Conservation (phyloP, 2,888 invertebrate species). For the Lithophane ornitopus region DNA sequence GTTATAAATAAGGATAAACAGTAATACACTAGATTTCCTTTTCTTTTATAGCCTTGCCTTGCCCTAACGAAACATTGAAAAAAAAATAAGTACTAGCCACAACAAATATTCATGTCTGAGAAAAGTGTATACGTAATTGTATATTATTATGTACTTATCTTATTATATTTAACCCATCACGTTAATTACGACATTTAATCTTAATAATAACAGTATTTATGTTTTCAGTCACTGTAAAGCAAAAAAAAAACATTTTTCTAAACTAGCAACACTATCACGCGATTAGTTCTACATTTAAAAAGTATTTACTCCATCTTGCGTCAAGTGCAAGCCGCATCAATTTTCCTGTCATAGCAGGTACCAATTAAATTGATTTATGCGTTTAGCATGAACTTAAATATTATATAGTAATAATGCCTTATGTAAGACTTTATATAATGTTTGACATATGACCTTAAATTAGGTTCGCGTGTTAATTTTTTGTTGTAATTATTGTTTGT, state of each 20-base stretch:
- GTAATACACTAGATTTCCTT: neutral
- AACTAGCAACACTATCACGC: conserved; percentile 35
- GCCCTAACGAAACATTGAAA: neutral
- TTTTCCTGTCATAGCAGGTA: conserved; percentile 58
- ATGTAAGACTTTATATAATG: conserved; percentile 57
- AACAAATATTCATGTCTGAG: neutral
- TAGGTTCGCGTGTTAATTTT: conserved; percentile 46
- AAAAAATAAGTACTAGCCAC: neutral
- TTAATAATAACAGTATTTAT: neutral
- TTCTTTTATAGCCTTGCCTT: neutral
- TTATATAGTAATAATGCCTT: conserved; percentile 47
- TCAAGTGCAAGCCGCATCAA: conserved; percentile 54
- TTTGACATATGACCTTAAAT: conserved; percentile 57
- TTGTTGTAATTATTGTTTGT: conserved; percentile 56
- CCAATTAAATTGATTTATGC: conserved; percentile 63
- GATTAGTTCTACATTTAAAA: conserved; percentile 20
- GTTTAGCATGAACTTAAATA: conserved; percentile 43
- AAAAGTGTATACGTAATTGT: neutral
- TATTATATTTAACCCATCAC: neutral
- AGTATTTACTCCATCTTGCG: conserved; percentile 34
- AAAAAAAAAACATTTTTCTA: neutral
- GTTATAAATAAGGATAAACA: neutral
- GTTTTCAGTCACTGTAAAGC: too few species aligned
- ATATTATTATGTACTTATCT: neutral
- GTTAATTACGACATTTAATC: neutral